Percentiles rank a stretch among this genome's conserved stretches.
Conservation (phyloP, 2,797 vertebrate species). For the Halcyon chelicuti region DNA sequence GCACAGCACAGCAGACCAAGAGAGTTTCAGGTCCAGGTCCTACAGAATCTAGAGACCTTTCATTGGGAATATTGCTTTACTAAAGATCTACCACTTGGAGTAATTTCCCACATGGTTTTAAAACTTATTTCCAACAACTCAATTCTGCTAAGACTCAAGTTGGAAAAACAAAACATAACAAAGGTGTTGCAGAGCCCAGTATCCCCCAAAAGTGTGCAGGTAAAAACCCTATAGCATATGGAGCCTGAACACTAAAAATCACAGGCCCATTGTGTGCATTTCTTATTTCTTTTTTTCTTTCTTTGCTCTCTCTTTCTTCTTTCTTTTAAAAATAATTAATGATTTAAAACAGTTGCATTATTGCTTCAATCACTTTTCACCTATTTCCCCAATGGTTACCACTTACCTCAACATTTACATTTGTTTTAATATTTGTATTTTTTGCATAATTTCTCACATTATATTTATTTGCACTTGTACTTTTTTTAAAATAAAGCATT, state of each 20-base stretch:
- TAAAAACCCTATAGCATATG: background rate
- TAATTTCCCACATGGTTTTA: conserved; percentile 12
- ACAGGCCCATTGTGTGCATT: background rate
- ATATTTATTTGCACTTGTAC: conserved; percentile 60
- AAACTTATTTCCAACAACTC: background rate
- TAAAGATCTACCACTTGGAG: background rate
- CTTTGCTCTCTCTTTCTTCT: no score
- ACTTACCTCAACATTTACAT: conserved; percentile 15
- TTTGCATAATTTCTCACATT: conserved; percentile 63
- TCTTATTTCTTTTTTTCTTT: no score
- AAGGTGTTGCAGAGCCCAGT: background rate
- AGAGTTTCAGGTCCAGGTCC: background rate
- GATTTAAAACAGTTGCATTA: conserved; percentile 18
- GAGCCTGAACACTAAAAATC: background rate
- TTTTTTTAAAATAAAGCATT: conserved; percentile 12
- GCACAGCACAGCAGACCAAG: background rate
- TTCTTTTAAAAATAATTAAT: background rate
- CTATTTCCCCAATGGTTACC: conserved; percentile 44
- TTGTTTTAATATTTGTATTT: conserved; percentile 49
- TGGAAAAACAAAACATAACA: background rate
- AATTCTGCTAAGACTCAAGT: background rate
- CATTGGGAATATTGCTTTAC: background rate
- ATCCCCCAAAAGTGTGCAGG: background rate
- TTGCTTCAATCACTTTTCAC: conserved; percentile 56
- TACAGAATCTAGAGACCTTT: background rate